A percentile compares a stretch with the other conserved stretches of the same genome.
These are phyloP conservation scores for Nannoperca australis DNA, from an alignment of 2,797 vertebrate genomes.

Conservation along the genomic window DNA sequence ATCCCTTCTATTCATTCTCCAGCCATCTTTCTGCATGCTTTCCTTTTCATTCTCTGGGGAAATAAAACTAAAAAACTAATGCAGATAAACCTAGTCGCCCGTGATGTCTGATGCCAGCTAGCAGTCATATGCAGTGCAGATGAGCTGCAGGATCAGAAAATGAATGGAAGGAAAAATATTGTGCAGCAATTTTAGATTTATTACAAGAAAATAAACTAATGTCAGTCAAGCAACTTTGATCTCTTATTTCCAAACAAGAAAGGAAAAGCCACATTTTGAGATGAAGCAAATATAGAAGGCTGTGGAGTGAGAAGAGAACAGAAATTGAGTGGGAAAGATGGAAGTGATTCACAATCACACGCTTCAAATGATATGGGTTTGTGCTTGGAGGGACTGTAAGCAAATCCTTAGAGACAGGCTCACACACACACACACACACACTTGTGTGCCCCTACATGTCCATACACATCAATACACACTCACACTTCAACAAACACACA, in stretches of 20 bases:
- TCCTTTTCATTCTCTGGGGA: constrained; percentile 39
- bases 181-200: not conserved
- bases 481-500: not conserved
- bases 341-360: constrained; percentile 31
- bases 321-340: constrained; percentile 14
- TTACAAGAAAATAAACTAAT: not conserved
- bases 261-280: not conserved
- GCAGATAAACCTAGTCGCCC: constrained; percentile 37
- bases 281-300: not conserved
- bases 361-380: constrained; percentile 7
- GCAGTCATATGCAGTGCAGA: constrained; percentile 22
- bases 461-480: constrained; percentile 7
- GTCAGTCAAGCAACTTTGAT: not conserved
- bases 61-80: constrained; percentile 5
- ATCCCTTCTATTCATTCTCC: constrained; percentile 15
- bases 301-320: not conserved
- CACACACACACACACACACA: not conserved
- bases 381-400: constrained; percentile 34
- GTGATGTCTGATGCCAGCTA: constrained; percentile 47
- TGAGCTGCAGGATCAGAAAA: constrained; percentile 15
- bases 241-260: constrained; percentile 10
- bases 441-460: not conserved
- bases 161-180: not conserved
- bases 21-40: constrained; percentile 41
- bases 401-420: constrained; percentile 26